phyloP scores from a whole-genome alignment of 2,888 invertebrate species.

The Megalurothrips usitatus region DNA sequence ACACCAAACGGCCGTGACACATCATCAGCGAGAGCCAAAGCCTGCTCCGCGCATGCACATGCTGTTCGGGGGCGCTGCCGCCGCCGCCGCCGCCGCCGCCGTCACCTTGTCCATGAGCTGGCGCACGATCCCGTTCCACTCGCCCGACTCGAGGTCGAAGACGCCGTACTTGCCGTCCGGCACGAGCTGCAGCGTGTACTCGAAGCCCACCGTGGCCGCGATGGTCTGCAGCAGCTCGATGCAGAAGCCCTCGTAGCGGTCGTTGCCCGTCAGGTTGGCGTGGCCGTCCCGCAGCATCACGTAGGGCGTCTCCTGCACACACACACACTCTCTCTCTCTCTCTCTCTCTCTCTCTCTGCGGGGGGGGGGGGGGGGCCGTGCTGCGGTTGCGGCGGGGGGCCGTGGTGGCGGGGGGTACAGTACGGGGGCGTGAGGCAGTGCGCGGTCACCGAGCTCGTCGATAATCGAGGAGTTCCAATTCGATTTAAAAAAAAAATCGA shows the following conservation, averaged over 20 bases:
- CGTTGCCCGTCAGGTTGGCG: slow-evolving; percentile 56
- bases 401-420: neutral
- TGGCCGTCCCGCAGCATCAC: slow-evolving; percentile 51
- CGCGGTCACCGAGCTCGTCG: no score
- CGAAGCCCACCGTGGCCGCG: slow-evolving; percentile 60
- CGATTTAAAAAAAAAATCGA: no score
- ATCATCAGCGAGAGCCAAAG: no score
- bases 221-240: slow-evolving; percentile 64
- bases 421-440: neutral
- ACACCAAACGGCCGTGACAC: no score
- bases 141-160: slow-evolving; percentile 64
- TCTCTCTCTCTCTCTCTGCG: no score
- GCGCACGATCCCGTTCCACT: slow-evolving; percentile 68
- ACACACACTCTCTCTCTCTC: no score
- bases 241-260: slow-evolving; percentile 67
- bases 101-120: slow-evolving; percentile 63
- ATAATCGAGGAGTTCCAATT: no score
- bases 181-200: slow-evolving; percentile 60
- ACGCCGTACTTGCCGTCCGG: slow-evolving; percentile 68
- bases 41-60: no score
- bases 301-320: slow-evolving; percentile 56
- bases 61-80: no score
- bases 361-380: neutral
- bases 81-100: neutral
- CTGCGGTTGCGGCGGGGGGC: neutral